Base-by-base conservation (phyloP, 2,888 invertebrate genomes). In the Cantharis rustica region DNA sequence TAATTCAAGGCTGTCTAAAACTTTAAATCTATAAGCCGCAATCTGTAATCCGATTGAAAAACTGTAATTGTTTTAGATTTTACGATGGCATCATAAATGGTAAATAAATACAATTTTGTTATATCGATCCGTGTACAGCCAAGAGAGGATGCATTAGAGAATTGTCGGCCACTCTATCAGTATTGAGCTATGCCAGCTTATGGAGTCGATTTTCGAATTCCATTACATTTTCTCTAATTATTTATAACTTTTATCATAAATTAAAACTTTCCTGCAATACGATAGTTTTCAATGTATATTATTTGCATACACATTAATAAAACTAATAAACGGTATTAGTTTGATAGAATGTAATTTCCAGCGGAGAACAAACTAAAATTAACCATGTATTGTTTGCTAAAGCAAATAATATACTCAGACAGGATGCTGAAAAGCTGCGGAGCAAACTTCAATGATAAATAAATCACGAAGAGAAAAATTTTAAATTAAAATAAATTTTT, bases 1-100 rank as follows among this genome's bases (percentile, higher is more conserved):
- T n/a, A 72, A 72, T 68, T 71, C 71, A 72, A 72, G 66, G 72
- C n/a, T 68, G 72, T 72, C 66, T 72, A 61, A 66, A 31, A 17
- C n/a, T 31, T 64, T 64, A 31, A 17, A 71, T 64, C 72, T 20
- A 66, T 47, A 17, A 71, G 64, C 64, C 31, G n/a, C 64, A 64
- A 27, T n/a, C 71, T 47, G 31, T 64, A 66, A 72, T 20, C 47
- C 68, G 64, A 47, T 72, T 47, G 20, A n/a, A 31, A 72, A 72
- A 68, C 23, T 20, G 20, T 72, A 72, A 72, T 72, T 71, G 71
- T 17, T 66, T 66, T 47, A 17, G 10, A 10, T 61, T 64, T 72
- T 72, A 47, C 26, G 47, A 47, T n/a, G n/a, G n/a, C 47, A 47
- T 47, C 47, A n/a, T 47, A 47, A 47, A 47, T 47, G 47, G 47